Evolutionary conservation across 1,140 invertebrate species (phyloP).

Genomic region (Belonocnema kinseyi): DNA sequence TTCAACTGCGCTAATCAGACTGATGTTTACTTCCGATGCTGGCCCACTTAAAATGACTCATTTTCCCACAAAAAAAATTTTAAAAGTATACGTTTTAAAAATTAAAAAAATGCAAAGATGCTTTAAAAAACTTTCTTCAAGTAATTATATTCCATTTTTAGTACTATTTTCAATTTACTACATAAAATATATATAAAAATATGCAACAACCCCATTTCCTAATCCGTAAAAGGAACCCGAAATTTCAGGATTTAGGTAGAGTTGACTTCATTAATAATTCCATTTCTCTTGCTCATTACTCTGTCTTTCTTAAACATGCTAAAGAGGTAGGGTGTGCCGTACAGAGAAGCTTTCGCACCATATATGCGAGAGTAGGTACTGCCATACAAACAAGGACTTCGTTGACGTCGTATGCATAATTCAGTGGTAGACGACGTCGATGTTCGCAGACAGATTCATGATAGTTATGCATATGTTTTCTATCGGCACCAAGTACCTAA

Average conservation of each 20-base stretch:
- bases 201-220: neutral
- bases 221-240: neutral
- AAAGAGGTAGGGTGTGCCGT: conserved; percentile 7
- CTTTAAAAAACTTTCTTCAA: too few relatives aligned
- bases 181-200: too few relatives aligned
- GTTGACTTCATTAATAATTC: conserved; percentile 21
- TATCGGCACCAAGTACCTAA: neutral
- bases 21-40: too few relatives aligned
- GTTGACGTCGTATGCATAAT: conserved; percentile 57
- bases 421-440: conserved; percentile 54
- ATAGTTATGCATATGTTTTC: conserved; percentile 57
- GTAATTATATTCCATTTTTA: too few relatives aligned
- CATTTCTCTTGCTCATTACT: conserved; percentile 26
- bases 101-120: too few relatives aligned
- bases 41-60: too few relatives aligned
- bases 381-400: conserved; percentile 44
- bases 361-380: conserved; percentile 16
- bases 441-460: conserved; percentile 41
- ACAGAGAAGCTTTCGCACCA: conserved; percentile 5
- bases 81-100: too few relatives aligned
- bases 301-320: conserved; percentile 12
- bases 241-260: neutral
- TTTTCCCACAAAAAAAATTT: too few relatives aligned
- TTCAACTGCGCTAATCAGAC: too few relatives aligned
- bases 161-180: too few relatives aligned